Base-by-base conservation (phyloP, 92 coral and sea anemone genomes). In the Phymanthus crucifer region DNA sequence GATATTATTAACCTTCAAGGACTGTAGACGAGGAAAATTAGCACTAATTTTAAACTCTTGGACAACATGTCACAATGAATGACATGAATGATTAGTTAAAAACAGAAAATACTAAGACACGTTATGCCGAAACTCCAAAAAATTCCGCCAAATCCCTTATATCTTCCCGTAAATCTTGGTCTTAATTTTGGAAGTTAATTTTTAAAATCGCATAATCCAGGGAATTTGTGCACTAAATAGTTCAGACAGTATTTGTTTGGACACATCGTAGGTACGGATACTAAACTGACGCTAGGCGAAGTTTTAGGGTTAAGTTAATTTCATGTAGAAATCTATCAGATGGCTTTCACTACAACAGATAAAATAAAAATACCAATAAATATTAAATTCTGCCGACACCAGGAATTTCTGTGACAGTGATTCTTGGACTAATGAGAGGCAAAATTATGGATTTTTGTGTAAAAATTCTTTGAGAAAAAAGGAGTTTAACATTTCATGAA, bases 161-260 rank as follows among this genome's bases (percentile, higher is more conserved):
- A 61, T 61, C 68, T 61, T 11, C 34, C 26, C 68, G 3, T 24
- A 2, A n/a, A 71, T 36, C 29, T 45, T 38, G 50, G 21, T 36
- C 48, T 45, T 23, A 21, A 71, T 71, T 40, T 40, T 1, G 21
- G 40, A 71, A 71, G 33, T 71, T 71, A 71, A 71, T 36, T 70
- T 18, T 70, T 38, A 70, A 40, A 71, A 36, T 36, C 32, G 16
- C 24, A 40, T 45, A 71, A 71, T 71, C 56, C 50, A 35, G 35
- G 75, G 32, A 45, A 21, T 40, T 71, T 13, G 27, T 29, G 18
- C 32, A 17, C 3, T n/a, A 18, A 29, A 18, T 17, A 27, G 34
- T 61, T 57, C 2, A 57, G 66, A 10, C 9, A 11, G 27, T 17
- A 32, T 57, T 57, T 17, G 66, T 24, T 24, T 24, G 66, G 66